A percentile compares a stretch with the other conserved stretches of the same genome.
phyloP scores from a whole-genome alignment of 2,113 vertebrate genomes.

The Anser cygnoides region DNA sequence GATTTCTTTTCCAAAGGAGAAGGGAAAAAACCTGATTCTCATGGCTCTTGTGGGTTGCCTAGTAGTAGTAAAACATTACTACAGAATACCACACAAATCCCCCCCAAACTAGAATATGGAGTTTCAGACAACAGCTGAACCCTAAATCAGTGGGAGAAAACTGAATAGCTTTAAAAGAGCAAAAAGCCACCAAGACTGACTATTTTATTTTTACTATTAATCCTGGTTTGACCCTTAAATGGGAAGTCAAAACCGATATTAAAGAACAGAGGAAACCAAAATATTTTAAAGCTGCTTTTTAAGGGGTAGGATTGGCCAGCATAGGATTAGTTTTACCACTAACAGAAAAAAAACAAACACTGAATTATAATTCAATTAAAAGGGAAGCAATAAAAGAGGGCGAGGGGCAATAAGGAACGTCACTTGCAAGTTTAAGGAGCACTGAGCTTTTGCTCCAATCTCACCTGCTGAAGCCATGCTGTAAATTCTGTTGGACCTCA shows the following conservation, averaged over 20 bases:
- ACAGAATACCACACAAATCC: background rate
- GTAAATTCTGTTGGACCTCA: background rate
- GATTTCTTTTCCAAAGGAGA: background rate
- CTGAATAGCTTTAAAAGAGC: background rate
- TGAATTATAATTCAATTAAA: background rate
- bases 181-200: background rate
- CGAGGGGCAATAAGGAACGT: background rate
- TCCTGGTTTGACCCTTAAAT: background rate
- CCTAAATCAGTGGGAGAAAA: fast-evolving
- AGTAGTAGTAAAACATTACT: background rate
- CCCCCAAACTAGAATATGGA: background rate
- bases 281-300: background rate
- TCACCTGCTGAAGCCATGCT: background rate
- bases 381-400: background rate
- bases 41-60: background rate
- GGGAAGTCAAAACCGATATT: background rate
- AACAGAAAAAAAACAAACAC: background rate
- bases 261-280: background rate
- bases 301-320: background rate
- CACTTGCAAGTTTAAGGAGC: background rate
- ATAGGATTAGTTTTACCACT: background rate
- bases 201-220: background rate
- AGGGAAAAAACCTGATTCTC: background rate
- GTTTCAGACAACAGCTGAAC: background rate
- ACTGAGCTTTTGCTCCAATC: background rate